Evolutionary conservation across 2,888 invertebrate genomes (phyloP), one percentile per base, ranked within the genome.

Genomic region (Taphrorychus bicolor): DNA sequence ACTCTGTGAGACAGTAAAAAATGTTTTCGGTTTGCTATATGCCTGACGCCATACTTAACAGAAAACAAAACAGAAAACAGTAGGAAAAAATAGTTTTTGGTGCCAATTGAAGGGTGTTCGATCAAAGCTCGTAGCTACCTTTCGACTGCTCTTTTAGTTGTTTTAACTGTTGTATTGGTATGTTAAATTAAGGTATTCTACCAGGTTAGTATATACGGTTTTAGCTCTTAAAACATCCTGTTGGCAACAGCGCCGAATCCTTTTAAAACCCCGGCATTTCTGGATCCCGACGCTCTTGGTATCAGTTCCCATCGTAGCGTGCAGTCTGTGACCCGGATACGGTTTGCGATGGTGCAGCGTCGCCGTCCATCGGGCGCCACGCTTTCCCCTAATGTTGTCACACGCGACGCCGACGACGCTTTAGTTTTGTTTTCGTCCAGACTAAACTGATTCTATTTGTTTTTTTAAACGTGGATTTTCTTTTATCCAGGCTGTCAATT

Each of bases 321-420:
- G 60, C 67, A 67, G 67, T 67, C 62, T 65, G 66, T 69, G 69
- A 69, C 69, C 69, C 61, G 69, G 57, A 69, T 69, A 69, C 42
- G 66, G 57, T 69, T 54, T 69, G 69, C 69, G 69, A 64, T 60
- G 69, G 65, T 69, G 69, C 69, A 69, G 45, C 63, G 53, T 42
- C 48, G 61, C 32, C 69, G 59, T 56, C 69, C 66, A 61, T 57
- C 57, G 56, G 69, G 69, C 69, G 69, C 69, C 69, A 66, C 69
- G 69, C 69, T 69, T 69, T 59, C 61, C 69, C 56, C 53, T n/a
- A 41, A 49, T 64, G 42, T 51, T 62, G 59, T 59, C 52, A 21
- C 53, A 52, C 61, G 59, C 69, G 62, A 59, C 61, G 65, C 42
- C 68, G 59, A 57, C 67, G 63, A 23, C 49, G 51, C 54, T 32